Evolutionary conservation across 2,113 vertebrate genomes (phyloP), one percentile per base, ranked within the genome.

Genomic region (Heterotilapia buettikoferi): DNA sequence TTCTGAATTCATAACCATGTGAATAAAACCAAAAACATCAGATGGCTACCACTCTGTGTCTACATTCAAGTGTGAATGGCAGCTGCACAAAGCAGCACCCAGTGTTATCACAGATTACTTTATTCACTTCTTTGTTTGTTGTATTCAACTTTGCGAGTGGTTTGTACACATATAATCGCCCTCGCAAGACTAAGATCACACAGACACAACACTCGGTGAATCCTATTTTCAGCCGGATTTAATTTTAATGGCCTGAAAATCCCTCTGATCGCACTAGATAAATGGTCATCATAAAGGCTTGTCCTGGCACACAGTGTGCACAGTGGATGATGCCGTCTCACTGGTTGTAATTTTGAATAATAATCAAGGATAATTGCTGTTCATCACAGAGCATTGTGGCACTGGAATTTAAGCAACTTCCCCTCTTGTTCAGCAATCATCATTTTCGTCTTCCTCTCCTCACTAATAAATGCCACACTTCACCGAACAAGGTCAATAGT

Each of bases 221-320:
- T 83, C 16, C 84, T 90, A 78, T 90, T 86, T 80, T 63, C 10
- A 57, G 71, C 2, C 1, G 14, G 88, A 88, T 86, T 86, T 68
- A n/a, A 63, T 61, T 26, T 76, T 85, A 88, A 92, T 53, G 36
- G 82, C 45, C 26, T 40, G 52, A 14, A 91, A 94, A 94, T 91
- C 94, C 90, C 73, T 53, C 9, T 63, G 76, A 92, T 91, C 43
- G 47, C 7, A 85, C 73, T 38, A 84, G 89, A 91, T 85, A 86
- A 88, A 89, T 21, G 14, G 6, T 83, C 80, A 71, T 71, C 38
- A 86, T 14, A 63, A 84, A 54, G 16, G 26, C n/a, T 73, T 59
- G 7, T 61, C 29, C n/a, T 21, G 50, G n/a, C 45, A 47, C 53
- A 45, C 63, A 29, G 38, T 54, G 54, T 38, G 24, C 9, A 16